A percentile compares a stretch with the other conserved stretches of the same genome.
Conservation (phyloP, 1,140 invertebrate species). For the Drosophila pseudoananassae region DNA sequence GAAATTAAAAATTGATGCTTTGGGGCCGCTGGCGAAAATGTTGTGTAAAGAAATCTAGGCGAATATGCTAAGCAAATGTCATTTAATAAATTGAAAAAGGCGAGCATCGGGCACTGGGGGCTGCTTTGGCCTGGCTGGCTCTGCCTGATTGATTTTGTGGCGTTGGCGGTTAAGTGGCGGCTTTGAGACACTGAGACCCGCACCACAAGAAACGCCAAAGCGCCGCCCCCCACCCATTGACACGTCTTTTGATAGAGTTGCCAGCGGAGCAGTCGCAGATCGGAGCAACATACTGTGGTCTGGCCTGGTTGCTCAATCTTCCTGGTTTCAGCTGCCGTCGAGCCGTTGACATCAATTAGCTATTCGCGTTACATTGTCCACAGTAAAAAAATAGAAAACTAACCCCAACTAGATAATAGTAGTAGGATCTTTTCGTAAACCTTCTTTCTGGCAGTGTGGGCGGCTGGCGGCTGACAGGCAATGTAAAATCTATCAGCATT, state of each 20-base stretch:
- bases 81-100: slow-evolving; percentile 79
- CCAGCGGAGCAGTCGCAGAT: slow-evolving; percentile 29
- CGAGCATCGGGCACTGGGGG: slow-evolving; percentile 17
- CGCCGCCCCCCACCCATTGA: slow-evolving; percentile 59
- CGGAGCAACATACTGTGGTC: slow-evolving; percentile 45
- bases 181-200: slow-evolving; percentile 39
- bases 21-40: slow-evolving; percentile 55
- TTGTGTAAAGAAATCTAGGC: slow-evolving; percentile 51
- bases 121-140: slow-evolving; percentile 21
- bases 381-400: background rate
- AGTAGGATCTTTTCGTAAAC: background rate
- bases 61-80: slow-evolving; percentile 68
- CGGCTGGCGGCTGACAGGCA: slow-evolving; percentile 2
- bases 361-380: slow-evolving; percentile 10
- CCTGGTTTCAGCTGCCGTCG: slow-evolving; percentile 60
- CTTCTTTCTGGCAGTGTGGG: slow-evolving; percentile 9
- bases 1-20: slow-evolving; percentile 82
- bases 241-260: slow-evolving; percentile 73
- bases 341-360: slow-evolving; percentile 80
- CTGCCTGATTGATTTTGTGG: slow-evolving; percentile 77
- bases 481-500: slow-evolving; percentile 35
- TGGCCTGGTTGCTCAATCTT: slow-evolving; percentile 77
- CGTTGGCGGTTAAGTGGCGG: slow-evolving; percentile 53
- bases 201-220: slow-evolving; percentile 59
- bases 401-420: background rate